Evolutionary conservation across 2,888 invertebrate genomes (phyloP), one percentile per base, ranked within the genome.

Genomic region (Noctua janthe): DNA sequence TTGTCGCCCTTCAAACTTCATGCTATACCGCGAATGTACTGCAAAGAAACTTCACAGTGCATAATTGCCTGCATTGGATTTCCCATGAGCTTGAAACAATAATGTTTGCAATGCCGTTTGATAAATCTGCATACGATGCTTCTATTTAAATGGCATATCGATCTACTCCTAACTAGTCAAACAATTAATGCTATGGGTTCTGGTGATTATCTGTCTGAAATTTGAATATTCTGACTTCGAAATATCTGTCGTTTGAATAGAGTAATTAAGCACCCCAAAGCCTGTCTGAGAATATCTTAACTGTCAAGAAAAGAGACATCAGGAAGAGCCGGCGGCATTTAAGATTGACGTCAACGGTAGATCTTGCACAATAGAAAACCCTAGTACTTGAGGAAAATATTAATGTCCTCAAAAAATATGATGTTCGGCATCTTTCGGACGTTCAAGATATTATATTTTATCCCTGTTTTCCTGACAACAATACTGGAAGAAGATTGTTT

Each of bases 21-120:
- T 81, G 54, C 73, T 43, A 17, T 78, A 84, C 43, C 59, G 76
- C 56, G 11, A 11, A 39, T 39, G 69, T 73, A 80, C 64, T 74
- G 64, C 71, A 78, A 81, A 86, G 67, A 73, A 86, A 88, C 88
- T 88, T 87, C 77, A 83, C 84, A 80, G 88, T 90, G 87, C 88
- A 91, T 90, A 87, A 91, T 89, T 87, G 76, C 80, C 66, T 76
- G 86, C 85, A 84, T 76, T 84, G 78, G 81, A 92, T 92, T 92
- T 92, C 92, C 92, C 91, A 84, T 81, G 91, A 87, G 89, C 62
- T 76, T 66, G 72, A 75, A 81, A 75, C 79, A 80, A 74, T 80
- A 84, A 77, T 72, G 80, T 80, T 73, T 76, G 59, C 71, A 76
- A 72, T 81, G 35, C 73, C 74, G 39, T 76, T 78, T 75, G 51